Base-by-base conservation (phyloP, 2,888 invertebrate species). In the Hemicrepidius hirtus region DNA sequence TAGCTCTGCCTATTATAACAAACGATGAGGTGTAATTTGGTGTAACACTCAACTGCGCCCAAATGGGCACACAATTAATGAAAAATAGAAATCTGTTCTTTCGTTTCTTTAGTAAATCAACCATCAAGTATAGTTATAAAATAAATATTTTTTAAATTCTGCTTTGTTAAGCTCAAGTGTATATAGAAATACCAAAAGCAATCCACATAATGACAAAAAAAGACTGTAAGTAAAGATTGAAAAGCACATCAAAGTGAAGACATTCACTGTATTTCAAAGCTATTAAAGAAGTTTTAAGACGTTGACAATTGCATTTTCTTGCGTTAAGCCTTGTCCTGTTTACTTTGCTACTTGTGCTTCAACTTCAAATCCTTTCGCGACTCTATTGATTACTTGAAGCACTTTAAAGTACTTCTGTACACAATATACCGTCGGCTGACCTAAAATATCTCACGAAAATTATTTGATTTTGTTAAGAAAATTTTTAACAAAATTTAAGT, bases 251-350 rank as follows among this genome's bases (percentile, higher is more conserved):
- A 50, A 50, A 50, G 50, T 50, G 21, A 18, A 50, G 55, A 32
- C 32, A n/a, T 20, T 32, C 32, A 3, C 16, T 7, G 32, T 55
- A 35, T 55, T 32, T 55, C 55, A 32, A 32, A 28, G 55, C 32
- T 32, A 55, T 55, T 53, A 55, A 55, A 35, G 28, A 28, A 32
- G 32, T 28, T 55, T 49, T 55, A 57, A 40, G 37, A 40, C 13
- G 40, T 57, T 37, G 40, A 57, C 57, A 57, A 57, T 57, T 57
- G 28, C 57, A 57, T 57, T 57, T 55, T 21, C 49, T 12, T 13
- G 35, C 16, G 16, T 44, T 35, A 7, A 35, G 2, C n/a, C 20
- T 37, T 55, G 55, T 55, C 53, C 28, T 53, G 57, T 37, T 57
- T 53, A 9, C 53, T 53, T 20, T 53, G 7, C 53, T 53, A 28